Conservation (phyloP, 2,797 vertebrate species). For the Novumbra hubbsi region DNA sequence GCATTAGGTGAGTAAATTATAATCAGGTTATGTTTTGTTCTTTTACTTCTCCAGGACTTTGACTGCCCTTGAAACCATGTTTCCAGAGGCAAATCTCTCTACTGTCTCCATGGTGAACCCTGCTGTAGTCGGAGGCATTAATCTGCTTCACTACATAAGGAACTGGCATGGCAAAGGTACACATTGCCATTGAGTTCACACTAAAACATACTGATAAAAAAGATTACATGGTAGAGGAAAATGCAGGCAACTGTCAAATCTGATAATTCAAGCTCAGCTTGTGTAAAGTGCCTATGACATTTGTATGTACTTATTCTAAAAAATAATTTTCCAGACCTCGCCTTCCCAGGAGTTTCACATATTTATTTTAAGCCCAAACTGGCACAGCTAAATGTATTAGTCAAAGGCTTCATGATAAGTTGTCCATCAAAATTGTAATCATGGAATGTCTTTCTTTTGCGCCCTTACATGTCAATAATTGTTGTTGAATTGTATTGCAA, state of each 20-base stretch:
- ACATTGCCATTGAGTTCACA: background rate
- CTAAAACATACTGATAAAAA: too few relatives aligned
- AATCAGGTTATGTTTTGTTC: background rate
- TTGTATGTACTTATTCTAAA: too few relatives aligned
- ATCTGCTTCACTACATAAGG: slow-evolving; percentile 56
- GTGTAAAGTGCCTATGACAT: too few relatives aligned
- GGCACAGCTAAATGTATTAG: too few relatives aligned
- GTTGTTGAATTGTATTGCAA: slow-evolving; percentile 11
- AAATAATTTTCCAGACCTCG: too few relatives aligned
- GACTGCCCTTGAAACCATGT: slow-evolving; percentile 44
- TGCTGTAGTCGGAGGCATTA: slow-evolving; percentile 50
- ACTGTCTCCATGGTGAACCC: slow-evolving; percentile 39
- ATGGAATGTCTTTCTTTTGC: background rate
- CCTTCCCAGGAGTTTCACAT: too few relatives aligned
- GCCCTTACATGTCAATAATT: background rate
- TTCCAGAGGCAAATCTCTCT: slow-evolving; percentile 43
- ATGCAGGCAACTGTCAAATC: background rate
- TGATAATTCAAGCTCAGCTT: background rate
- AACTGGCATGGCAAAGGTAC: slow-evolving; percentile 72
- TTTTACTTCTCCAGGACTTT: slow-evolving; percentile 50
- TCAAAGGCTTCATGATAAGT: background rate
- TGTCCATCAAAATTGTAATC: too few relatives aligned
- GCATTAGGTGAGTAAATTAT: background rate
- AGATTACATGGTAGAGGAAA: background rate
- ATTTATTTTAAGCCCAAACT: too few relatives aligned